A percentile compares a stretch with the other conserved stretches of the same genome.
phyloP scores from a whole-genome alignment of 2,113 vertebrate species.

The Campylorhamphus procurvoides region DNA sequence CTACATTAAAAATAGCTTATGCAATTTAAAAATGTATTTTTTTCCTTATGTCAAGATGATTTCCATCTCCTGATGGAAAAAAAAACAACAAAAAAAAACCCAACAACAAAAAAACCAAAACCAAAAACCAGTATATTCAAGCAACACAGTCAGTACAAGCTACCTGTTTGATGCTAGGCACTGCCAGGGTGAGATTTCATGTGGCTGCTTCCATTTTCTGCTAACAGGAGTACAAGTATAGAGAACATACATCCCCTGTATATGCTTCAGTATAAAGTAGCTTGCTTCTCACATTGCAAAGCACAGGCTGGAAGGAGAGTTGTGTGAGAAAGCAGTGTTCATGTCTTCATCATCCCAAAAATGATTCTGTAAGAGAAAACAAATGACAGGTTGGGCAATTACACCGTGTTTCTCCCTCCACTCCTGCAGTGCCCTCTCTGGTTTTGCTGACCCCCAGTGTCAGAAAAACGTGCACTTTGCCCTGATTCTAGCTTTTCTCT shows the following conservation, averaged over 20 bases:
- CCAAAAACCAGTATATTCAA: not conserved
- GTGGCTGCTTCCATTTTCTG: not conserved
- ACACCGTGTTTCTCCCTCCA: not conserved
- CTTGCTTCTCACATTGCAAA: not conserved
- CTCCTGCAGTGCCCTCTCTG: not conserved
- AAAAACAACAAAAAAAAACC: not conserved
- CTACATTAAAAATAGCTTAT: not conserved
- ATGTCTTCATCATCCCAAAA: not conserved
- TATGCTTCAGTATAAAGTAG: not conserved
- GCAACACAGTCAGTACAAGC: not conserved
- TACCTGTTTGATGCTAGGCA: not conserved
- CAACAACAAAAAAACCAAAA: no score
- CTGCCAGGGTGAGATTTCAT: not conserved
- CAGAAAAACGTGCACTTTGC: not conserved
- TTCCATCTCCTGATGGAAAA: not conserved
- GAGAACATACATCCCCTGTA: not conserved
- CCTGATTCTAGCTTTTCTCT: not conserved
- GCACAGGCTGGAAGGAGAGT: not conserved
- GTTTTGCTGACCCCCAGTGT: not conserved
- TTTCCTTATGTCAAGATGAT: not conserved
- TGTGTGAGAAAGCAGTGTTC: not conserved
- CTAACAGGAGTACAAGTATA: not conserved
- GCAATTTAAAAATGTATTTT: not conserved
- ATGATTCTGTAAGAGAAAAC: not conserved
- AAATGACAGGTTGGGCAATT: not conserved